Percentiles rank a stretch among this genome's conserved stretches.
phyloP scores from a whole-genome alignment of 2,888 invertebrate genomes.

The Polymixis lichenea region DNA sequence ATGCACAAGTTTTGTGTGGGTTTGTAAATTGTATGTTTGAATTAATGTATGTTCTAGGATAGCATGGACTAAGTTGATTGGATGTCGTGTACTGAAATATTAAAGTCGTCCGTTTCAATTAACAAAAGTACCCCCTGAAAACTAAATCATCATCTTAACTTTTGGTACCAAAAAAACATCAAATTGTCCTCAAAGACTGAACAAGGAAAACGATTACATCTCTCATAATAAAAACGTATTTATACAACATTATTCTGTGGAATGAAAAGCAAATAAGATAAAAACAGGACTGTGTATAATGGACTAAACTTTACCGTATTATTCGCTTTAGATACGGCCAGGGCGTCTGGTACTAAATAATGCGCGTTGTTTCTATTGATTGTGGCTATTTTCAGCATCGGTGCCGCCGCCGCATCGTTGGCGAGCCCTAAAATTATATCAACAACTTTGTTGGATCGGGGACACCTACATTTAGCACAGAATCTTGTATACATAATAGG shows the following conservation, averaged over 20 bases:
- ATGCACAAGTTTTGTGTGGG: constrained; percentile 15
- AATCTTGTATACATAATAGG: not conserved
- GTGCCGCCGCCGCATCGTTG: constrained; percentile 59
- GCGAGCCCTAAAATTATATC: constrained; percentile 55
- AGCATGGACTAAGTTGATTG: not conserved
- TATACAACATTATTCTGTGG: constrained; percentile 48
- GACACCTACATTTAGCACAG: constrained; percentile 36
- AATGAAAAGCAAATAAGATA: constrained; percentile 66
- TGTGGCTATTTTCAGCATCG: constrained; percentile 80
- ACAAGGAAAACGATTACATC: constrained; percentile 54
- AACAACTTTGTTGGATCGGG: constrained; percentile 42
- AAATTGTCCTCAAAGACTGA: constrained; percentile 6
- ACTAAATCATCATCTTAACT: not conserved
- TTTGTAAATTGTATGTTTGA: not conserved
- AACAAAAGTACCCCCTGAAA: not conserved
- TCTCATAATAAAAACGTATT: constrained; percentile 54
- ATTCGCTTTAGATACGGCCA: constrained; percentile 58
- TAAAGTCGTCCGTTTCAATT: not conserved
- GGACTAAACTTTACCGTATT: constrained; percentile 59
- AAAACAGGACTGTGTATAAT: constrained; percentile 61
- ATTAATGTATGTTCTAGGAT: not conserved
- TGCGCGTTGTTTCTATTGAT: constrained; percentile 80
- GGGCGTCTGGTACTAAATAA: constrained; percentile 72
- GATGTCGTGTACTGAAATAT: not conserved
- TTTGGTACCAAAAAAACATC: not conserved